Conservation (phyloP, 2,797 vertebrate species). For the Amblyopsis hoosieri region DNA sequence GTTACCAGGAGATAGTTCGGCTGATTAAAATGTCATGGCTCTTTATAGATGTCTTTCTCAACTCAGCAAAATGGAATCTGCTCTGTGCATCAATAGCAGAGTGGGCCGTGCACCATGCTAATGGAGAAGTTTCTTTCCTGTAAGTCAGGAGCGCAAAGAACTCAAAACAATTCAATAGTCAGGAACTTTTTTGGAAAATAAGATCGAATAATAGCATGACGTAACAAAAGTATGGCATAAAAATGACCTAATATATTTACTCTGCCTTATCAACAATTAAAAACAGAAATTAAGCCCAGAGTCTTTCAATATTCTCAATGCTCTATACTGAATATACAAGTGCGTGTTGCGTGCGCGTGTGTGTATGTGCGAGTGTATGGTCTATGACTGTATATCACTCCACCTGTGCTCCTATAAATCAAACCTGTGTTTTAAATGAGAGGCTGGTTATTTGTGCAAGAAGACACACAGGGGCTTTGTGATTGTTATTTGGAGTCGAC, state of each 20-base stretch:
- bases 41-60: slow-evolving; percentile 76
- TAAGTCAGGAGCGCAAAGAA: slow-evolving; percentile 51
- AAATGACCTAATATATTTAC: slow-evolving; percentile 32
- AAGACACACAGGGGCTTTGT: slow-evolving; percentile 72
- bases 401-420: slow-evolving; percentile 74
- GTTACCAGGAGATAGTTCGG: slow-evolving; percentile 74
- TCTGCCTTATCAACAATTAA: slow-evolving; percentile 29
- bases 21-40: slow-evolving; percentile 78
- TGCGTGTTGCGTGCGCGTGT: slow-evolving; percentile 6
- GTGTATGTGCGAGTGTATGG: slow-evolving; percentile 21
- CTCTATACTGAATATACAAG: slow-evolving; percentile 12
- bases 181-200: slow-evolving; percentile 8
- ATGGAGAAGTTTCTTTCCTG: slow-evolving; percentile 67
- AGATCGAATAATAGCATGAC: slow-evolving; percentile 2
- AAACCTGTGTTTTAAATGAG: slow-evolving; percentile 75
- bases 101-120: slow-evolving; percentile 65
- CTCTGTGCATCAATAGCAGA: slow-evolving; percentile 62
- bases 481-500: slow-evolving; percentile 81
- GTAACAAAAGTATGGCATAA: slow-evolving; percentile 20
- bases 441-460: slow-evolving; percentile 68
- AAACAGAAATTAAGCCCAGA: slow-evolving; percentile 35
- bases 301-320: slow-evolving; percentile 38
- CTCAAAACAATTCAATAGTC: slow-evolving; percentile 19
- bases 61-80: slow-evolving; percentile 76
- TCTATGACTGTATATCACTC: slow-evolving; percentile 57